Evolutionary conservation across 2,113 vertebrate genomes (phyloP), one percentile per base, ranked within the genome.

Genomic region (Poeciliopsis prolifica): DNA sequence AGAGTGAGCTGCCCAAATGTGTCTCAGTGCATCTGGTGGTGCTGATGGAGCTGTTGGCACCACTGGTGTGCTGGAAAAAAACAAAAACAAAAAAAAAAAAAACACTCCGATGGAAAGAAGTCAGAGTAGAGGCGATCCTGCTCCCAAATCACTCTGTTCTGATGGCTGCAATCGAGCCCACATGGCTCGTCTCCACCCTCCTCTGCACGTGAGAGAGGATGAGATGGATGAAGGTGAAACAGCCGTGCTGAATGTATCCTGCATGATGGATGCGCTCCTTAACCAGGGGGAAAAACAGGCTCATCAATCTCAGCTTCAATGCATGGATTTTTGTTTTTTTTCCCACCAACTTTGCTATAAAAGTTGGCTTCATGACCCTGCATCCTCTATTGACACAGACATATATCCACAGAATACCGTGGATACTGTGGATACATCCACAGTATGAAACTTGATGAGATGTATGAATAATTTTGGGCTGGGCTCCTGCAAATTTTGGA

Each of bases 1-100:
- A 93, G 93, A 89, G 90, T 93, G 94, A 95, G 92, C 94, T 95
- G 94, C 94, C 93, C 94, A 94, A 93, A 95, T 93, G 92, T 90
- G 88, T 88, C 77, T 89, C 76, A 68, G 87, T 87, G 85, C 78
- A 87, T 91, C 87, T 89, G 66, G 85, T 88, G 86, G 87, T 90
- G 85, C 88, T 92, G 92, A 93, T 90, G 74, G 86, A 91, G 90
- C 82, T 30, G 61, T 86, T 91, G 89, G 91, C 90, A 90, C 83
- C 31, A 42, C 78, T 26, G 61, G 73, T 88, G 82, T 81, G 77
- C 84, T 80, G 72, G 72, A 77, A 87, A 71, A 83, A 79, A 83
- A 79, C 77, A 71, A 86, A 71, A 84, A 75, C 30, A 31, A 29
- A 79, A 71, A 77, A 35, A 76, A 75, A 84, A 73, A 84, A 75